phyloP scores from a whole-genome alignment of 2,797 vertebrate species.

The Cyclopterus lumpus region DNA sequence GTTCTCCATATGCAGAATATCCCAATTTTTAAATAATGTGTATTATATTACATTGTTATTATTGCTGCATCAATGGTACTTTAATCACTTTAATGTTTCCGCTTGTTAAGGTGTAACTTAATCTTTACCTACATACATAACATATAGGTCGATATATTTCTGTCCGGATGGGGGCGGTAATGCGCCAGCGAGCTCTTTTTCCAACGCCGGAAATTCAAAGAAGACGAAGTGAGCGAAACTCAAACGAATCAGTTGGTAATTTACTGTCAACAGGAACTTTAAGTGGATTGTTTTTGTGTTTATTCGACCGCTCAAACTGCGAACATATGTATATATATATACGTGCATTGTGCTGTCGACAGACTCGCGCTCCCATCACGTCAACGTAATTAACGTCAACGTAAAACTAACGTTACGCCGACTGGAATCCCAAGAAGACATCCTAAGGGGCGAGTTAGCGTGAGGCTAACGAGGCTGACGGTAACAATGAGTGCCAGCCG shows the following conservation, averaged over 20 bases:
- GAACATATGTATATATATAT: background rate
- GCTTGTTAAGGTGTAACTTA: background rate
- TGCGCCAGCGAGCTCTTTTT: background rate
- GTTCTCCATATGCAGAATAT: too few relatives aligned
- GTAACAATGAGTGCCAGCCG: slow-evolving; percentile 51
- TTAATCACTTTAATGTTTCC: too few relatives aligned
- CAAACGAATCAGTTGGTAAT: slow-evolving; percentile 31
- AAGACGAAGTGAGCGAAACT: slow-evolving; percentile 55
- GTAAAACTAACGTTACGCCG: background rate
- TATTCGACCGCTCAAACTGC: background rate
- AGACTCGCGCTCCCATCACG: too few relatives aligned
- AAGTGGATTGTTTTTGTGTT: background rate
- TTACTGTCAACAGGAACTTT: background rate
- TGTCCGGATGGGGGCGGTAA: slow-evolving; percentile 36
- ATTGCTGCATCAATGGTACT: too few relatives aligned
- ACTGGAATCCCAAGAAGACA: background rate
- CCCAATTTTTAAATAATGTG: too few relatives aligned
- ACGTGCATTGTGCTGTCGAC: background rate
- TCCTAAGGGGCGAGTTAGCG: background rate
- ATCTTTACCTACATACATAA: too few relatives aligned
- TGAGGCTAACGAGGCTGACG: background rate
- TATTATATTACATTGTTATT: too few relatives aligned
- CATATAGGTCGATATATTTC: background rate
- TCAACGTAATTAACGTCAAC: accelerated
- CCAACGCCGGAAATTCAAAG: background rate